These are phyloP conservation scores for Drosophila kepulauana DNA, from an alignment of 1,140 invertebrate genomes.

Conservation along the genomic window DNA sequence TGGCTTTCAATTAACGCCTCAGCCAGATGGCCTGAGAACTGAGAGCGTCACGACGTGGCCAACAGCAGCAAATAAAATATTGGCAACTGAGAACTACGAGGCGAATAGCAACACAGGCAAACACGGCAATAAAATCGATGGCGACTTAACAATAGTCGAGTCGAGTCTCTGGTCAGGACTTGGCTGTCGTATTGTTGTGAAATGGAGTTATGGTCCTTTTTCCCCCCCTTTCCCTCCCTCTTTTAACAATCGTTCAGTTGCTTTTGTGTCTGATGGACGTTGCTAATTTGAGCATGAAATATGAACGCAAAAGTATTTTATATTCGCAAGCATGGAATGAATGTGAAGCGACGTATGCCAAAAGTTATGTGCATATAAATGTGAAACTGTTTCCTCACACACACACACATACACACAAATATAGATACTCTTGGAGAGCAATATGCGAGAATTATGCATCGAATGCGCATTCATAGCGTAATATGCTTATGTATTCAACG, in stretches of 20 bases:
- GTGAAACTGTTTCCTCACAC: constrained; percentile 23
- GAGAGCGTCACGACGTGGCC: constrained; percentile 44
- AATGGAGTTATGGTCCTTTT: not conserved
- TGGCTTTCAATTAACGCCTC: constrained; percentile 79
- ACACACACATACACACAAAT: not conserved
- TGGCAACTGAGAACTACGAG: constrained; percentile 50
- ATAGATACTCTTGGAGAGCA: constrained; percentile 20
- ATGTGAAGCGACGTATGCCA: constrained; percentile 33
- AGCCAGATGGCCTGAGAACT: constrained; percentile 17
- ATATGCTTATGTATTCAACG: constrained; percentile 76
- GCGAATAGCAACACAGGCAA: constrained; percentile 56
- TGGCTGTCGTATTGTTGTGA: constrained; percentile 1
- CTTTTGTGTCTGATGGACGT: constrained; percentile 32
- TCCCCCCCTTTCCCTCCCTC: too few species aligned
- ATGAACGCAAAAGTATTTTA: constrained; percentile 67
- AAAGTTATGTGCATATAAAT: constrained; percentile 75
- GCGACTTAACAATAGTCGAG: constrained; percentile 31
- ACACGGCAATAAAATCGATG: constrained; percentile 50
- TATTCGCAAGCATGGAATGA: constrained; percentile 42
- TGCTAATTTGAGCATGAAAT: constrained; percentile 72
- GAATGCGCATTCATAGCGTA: constrained; percentile 22
- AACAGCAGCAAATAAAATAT: constrained; percentile 74
- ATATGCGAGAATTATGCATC: constrained; percentile 39
- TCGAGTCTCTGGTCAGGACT: constrained; percentile 6
- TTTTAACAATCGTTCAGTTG: not conserved